Evolutionary conservation across 2,888 invertebrate species (phyloP).

Genomic region (Perizoma affinitatum): DNA sequence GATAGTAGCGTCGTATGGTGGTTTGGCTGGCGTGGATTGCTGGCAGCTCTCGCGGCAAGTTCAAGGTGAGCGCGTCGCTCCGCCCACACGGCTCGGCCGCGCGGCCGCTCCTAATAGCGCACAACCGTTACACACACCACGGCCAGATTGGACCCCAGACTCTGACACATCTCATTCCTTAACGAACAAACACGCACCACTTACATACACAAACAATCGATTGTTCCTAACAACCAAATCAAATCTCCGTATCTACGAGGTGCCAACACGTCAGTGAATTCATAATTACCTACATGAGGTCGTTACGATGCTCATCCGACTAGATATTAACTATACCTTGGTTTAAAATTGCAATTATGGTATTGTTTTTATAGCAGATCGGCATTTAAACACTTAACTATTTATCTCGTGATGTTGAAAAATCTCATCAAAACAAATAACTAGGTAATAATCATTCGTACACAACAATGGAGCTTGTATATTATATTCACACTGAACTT

Average conservation of each 20-base stretch:
- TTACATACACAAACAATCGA: constrained; percentile 58
- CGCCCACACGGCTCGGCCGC: constrained; percentile 66
- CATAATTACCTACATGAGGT: constrained; percentile 36
- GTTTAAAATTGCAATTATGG: constrained; percentile 34
- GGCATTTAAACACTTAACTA: constrained; percentile 34
- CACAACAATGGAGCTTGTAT: not conserved
- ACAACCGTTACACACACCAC: constrained; percentile 73
- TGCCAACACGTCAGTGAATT: constrained; percentile 53
- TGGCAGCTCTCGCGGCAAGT: constrained; percentile 77
- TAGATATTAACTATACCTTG: constrained; percentile 20
- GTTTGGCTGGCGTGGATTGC: constrained; percentile 40
- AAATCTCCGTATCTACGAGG: constrained; percentile 42
- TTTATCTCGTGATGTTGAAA: constrained; percentile 22
- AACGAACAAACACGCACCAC: constrained; percentile 42
- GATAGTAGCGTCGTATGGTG: constrained; percentile 39
- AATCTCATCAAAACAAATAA: constrained; percentile 29
- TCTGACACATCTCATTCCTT: constrained; percentile 60
- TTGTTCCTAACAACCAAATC: constrained; percentile 53
- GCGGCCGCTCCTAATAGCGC: constrained; percentile 43
- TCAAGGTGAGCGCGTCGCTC: constrained; percentile 82
- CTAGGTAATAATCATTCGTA: constrained; percentile 10
- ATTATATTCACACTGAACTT: too few species aligned
- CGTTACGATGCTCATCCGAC: constrained; percentile 22
- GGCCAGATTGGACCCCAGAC: constrained; percentile 65
- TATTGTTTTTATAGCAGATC: constrained; percentile 28